Evolutionary conservation across 2,113 vertebrate genomes (phyloP).

Genomic region (Penelope pileata): DNA sequence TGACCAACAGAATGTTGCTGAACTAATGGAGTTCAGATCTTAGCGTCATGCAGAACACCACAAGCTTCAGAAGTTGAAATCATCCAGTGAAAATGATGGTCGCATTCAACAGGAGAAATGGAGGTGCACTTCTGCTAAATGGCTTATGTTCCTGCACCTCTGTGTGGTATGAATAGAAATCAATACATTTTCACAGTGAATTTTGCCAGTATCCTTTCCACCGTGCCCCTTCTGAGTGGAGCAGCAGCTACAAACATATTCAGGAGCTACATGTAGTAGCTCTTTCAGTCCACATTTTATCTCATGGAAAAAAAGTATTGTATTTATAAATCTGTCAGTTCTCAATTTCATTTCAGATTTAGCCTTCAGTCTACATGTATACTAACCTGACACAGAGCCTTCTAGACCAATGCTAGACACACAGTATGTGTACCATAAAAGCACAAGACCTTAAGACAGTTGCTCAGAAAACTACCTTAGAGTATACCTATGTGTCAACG

Average conservation of each 20-base stretch:
- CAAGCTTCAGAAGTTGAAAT: not conserved
- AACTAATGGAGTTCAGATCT: not conserved
- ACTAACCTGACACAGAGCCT: not conserved
- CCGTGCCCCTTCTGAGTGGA: not conserved
- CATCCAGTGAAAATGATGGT: not conserved
- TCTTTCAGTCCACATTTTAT: not conserved
- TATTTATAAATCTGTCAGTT: not conserved
- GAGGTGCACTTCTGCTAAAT: not conserved
- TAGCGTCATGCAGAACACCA: not conserved
- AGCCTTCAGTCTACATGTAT: not conserved
- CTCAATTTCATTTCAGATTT: not conserved
- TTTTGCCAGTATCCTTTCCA: not conserved
- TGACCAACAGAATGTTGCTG: not conserved
- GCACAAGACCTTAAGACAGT: not conserved
- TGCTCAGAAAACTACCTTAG: not conserved
- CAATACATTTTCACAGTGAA: not conserved
- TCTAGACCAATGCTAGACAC: not conserved
- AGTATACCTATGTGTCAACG: not conserved
- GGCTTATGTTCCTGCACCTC: not conserved
- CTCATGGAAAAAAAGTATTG: not conserved
- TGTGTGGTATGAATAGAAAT: not conserved
- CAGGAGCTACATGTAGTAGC: not conserved
- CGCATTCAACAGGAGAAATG: not conserved
- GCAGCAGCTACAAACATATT: not conserved
- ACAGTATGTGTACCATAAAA: not conserved